Percentiles rank a stretch among this genome's conserved stretches.
Evolutionary conservation across 2,888 invertebrate species (phyloP).

Genomic region (Campoplex capitator): DNA sequence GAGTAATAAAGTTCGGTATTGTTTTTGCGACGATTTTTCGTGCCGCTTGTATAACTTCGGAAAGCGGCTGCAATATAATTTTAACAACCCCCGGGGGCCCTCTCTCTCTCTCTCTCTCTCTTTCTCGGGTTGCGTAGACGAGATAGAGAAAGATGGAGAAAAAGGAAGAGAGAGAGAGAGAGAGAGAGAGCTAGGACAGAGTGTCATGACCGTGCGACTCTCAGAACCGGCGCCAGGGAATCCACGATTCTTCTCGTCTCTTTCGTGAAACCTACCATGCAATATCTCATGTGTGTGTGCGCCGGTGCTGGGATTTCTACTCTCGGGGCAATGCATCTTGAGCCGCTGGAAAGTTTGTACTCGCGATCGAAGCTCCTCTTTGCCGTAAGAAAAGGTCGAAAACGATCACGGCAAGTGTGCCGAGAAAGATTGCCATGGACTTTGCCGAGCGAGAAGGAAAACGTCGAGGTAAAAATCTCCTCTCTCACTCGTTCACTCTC

Average conservation of each 20-base stretch:
- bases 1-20: constrained; percentile 81
- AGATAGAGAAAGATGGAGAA: constrained; percentile 13
- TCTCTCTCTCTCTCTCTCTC: constrained; percentile 1
- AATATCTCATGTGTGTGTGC: constrained; percentile 27
- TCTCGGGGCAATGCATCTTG: constrained; percentile 46
- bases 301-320: constrained; percentile 13
- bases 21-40: constrained; percentile 80
- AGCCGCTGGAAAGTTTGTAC: constrained; percentile 51
- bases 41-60: constrained; percentile 77
- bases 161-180: constrained; percentile 39
- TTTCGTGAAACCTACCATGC: constrained; percentile 32
- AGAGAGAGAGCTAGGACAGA: constrained; percentile 45
- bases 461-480: constrained; percentile 35
- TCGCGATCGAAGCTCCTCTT: constrained; percentile 53
- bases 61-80: constrained; percentile 81
- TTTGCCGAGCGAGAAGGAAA: constrained; percentile 34
- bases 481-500: constrained; percentile 45
- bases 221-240: constrained; percentile 56
- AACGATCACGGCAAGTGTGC: constrained; percentile 63
- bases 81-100: constrained; percentile 78
- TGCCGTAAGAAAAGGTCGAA: constrained; percentile 61
- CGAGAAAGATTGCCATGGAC: constrained; percentile 57
- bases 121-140: constrained; percentile 6
- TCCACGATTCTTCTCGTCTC: constrained; percentile 40
- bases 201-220: constrained; percentile 66